Evolutionary conservation across 92 coral and sea anemone genomes (phyloP), one percentile per base, ranked within the genome.

Genomic region (Umimayanthus kanabou): DNA sequence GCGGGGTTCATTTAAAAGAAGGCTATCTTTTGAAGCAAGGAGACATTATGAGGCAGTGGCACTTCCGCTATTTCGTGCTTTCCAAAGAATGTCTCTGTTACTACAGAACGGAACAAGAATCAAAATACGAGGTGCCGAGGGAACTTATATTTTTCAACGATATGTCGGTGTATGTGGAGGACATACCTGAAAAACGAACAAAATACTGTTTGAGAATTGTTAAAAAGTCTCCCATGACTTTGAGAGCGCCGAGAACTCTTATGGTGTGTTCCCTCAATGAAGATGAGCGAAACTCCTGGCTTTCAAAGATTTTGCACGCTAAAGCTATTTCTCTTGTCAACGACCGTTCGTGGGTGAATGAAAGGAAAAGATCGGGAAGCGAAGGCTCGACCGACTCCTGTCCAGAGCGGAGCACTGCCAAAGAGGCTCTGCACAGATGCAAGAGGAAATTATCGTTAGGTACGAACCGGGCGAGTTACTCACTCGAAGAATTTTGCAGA

Each of bases 1-100:
- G 64, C 65, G 43, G 77, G 64, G 79, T 83, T 5, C 47, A 28
- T 14, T n/a, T n/a, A n/a, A 93, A 93, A 82, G 85, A 91, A 49
- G 98, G 98, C 3, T 95, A 95, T 87, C 91, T 95, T 14, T 88
- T 93, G 28, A 95, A 95, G 88, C 96, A 93, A 87, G 93, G 98
- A 66, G 98, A 95, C 10, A 87, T 93, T 47, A 80, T 95, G 42
- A 93, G 92, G 80, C 96, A 95, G 39, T 95, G 98, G 98, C 93
- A 95, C 70, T 88, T 91, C 16, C 84, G 98, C 66, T 95, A 95
- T 79, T 95, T 95, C 65, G 96, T 95, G 37, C 91, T 95, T 3
- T 93, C 90, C 37, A 95, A 92, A 90, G 98, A 95, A 84, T 95
- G 96, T 53, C 89, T 95, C 37, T 95, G 98, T 75, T 95, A 95